Base-by-base conservation (phyloP, 2,888 invertebrate species). In the Graphium colonna region DNA sequence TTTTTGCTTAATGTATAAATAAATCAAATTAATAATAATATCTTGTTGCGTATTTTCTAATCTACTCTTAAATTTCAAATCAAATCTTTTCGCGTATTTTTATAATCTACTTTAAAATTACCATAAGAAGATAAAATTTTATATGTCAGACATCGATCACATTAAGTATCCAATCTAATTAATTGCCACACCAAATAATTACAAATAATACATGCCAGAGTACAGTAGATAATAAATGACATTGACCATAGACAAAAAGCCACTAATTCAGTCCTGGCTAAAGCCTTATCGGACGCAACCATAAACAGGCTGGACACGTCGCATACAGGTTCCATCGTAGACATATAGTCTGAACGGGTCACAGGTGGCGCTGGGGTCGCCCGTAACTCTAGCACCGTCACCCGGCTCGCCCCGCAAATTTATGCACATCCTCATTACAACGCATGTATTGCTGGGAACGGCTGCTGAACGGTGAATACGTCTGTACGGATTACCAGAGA, bases 341-440 rank as follows among this genome's bases (percentile, higher is more conserved):
- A 56, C 48, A 51, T 54, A 54, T 49, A 51, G 55, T 52, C 38
- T 48, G 36, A 52, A 61, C 33, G 57, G 59, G 56, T 56, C 55
- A 50, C 18, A 39, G 52, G 49, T 36, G 45, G 46, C 49, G 57
- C 33, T 31, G 26, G 40, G 39, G 65, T 59, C 64, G 61, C 60
- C 59, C 64, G 60, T 64, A 68, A 64, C 68, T 64, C 61, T 57
- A 56, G 48, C 59, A 26, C 51, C 42, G 57, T 52, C 57, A 39
- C 55, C 59, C 56, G 57, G 55, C 63, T 41, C 50, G 41, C 41
- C 57, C 44, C 36, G 17, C 17, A 26, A 51, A 62, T 62, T 61
- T 64, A 62, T 66, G 61, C 59, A 59, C 60, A 52, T 58, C 50
- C 59, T 55, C 60, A 55, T 61, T 64, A 58, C 55, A 45, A 38